phyloP scores from a whole-genome alignment of 1,140 invertebrate genomes.

The Limonius californicus region DNA sequence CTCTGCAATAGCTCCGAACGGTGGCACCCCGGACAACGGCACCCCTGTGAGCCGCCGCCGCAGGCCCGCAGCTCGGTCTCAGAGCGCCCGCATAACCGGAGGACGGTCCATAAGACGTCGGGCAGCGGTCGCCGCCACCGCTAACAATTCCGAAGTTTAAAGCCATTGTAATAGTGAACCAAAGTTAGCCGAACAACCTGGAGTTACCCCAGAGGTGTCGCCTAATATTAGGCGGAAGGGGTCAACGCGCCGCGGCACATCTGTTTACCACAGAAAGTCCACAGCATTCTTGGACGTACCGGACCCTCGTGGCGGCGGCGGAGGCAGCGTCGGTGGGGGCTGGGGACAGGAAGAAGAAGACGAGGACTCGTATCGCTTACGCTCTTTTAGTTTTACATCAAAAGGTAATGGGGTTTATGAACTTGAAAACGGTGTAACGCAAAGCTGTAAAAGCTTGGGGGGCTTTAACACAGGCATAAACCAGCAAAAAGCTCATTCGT shows the following conservation, averaged over 20 bases:
- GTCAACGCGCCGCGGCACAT: slow-evolving; percentile 50
- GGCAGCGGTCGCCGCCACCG: slow-evolving; percentile 56
- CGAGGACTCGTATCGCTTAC: slow-evolving; percentile 77
- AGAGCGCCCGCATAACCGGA: slow-evolving; percentile 69
- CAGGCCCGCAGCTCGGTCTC: slow-evolving; percentile 66
- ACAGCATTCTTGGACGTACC: slow-evolving; percentile 81
- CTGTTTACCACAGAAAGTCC: slow-evolving; percentile 61
- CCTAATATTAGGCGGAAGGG: slow-evolving; percentile 54
- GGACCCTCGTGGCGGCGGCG: slow-evolving; percentile 32
- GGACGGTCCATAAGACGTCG: slow-evolving; percentile 43
- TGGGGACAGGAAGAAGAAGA: slow-evolving; percentile 57
- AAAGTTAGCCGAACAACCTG: slow-evolving; percentile 39
- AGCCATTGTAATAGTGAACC: slow-evolving; percentile 47
- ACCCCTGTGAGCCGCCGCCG: slow-evolving; percentile 56
- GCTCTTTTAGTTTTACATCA: slow-evolving; percentile 84
- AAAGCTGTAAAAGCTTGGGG: too few relatives aligned
- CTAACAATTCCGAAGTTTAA: slow-evolving; percentile 50
- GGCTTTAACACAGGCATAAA: too few relatives aligned
- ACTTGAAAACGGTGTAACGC: too few relatives aligned
- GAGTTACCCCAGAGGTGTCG: slow-evolving; percentile 49
- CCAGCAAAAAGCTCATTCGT: too few relatives aligned
- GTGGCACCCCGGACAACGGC: slow-evolving; percentile 51
- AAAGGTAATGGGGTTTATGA: slow-evolving; percentile 58
- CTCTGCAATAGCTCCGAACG: slow-evolving; percentile 56
- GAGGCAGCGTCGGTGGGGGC: too few relatives aligned